Percentiles rank a stretch among this genome's conserved stretches.
phyloP scores from a whole-genome alignment of 1,140 invertebrate genomes.

The Drosophila obscura region DNA sequence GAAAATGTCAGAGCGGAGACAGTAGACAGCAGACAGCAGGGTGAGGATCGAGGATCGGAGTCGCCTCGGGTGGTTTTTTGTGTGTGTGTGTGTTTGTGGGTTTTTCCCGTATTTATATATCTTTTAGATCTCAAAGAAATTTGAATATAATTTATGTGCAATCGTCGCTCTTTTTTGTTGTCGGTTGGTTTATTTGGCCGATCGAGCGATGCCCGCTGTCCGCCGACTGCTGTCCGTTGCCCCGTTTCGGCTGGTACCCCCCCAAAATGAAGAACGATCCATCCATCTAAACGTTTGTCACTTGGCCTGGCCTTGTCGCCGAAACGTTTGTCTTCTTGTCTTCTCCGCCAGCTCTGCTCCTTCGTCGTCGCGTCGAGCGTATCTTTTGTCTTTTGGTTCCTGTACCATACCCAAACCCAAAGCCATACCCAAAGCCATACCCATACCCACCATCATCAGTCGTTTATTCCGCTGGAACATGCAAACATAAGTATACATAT shows the following conservation, averaged over 20 bases:
- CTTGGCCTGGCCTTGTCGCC: constrained; percentile 70
- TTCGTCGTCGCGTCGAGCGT: constrained; percentile 49
- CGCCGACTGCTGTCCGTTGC: background rate
- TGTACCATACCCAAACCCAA: background rate
- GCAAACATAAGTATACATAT: constrained; percentile 48
- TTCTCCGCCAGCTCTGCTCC: constrained; percentile 67
- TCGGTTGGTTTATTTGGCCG: constrained; percentile 67
- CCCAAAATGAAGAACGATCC: constrained; percentile 69
- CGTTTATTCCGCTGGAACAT: constrained; percentile 46
- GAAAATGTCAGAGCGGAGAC: background rate
- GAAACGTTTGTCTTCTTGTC: constrained; percentile 77
- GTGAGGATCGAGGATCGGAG: constrained; percentile 2
- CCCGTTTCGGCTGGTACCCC: constrained; percentile 13
- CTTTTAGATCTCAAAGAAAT: constrained; percentile 76
- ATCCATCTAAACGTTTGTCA: constrained; percentile 82
- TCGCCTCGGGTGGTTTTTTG: constrained; percentile 21
- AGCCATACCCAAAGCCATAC: constrained; percentile 19
- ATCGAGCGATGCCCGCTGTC: constrained; percentile 16
- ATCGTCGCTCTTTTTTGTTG: constrained; percentile 71
- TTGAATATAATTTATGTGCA: constrained; percentile 83
- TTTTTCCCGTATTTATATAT: constrained; percentile 73
- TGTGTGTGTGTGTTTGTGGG: constrained; percentile 23
- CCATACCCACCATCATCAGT: constrained; percentile 29
- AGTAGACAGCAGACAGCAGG: constrained; percentile 1
- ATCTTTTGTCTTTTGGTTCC: constrained; percentile 34